phyloP scores from a whole-genome alignment of 2,888 invertebrate genomes.

The Helobdella robusta region DNA sequence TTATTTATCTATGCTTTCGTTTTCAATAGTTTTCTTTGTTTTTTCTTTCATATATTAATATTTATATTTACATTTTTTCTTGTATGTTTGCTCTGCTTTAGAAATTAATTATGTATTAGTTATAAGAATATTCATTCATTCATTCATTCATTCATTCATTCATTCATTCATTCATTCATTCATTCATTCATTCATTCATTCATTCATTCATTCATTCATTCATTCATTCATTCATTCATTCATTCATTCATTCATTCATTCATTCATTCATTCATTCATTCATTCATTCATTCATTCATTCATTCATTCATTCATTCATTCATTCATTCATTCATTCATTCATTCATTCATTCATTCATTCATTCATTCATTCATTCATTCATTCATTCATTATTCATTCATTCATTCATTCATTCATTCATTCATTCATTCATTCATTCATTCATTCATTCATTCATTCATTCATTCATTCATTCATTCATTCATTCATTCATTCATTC shows the following conservation, averaged over 20 bases:
- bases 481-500: conserved; percentile 2
- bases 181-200: conserved; percentile 2
- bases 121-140: conserved; percentile 2
- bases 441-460: conserved; percentile 2
- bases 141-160: conserved; percentile 2
- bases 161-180: conserved; percentile 2
- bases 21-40: background rate
- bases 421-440: conserved; percentile 2
- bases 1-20: background rate
- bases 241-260: conserved; percentile 2
- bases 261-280: conserved; percentile 2
- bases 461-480: conserved; percentile 2
- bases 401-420: conserved; percentile 2
- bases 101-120: no score
- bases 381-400: conserved; percentile 2
- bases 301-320: conserved; percentile 2
- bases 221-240: conserved; percentile 2
- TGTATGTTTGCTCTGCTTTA: no score
- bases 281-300: conserved; percentile 2
- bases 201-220: conserved; percentile 2
- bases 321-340: conserved; percentile 2
- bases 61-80: background rate
- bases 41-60: background rate
- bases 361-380: conserved; percentile 2
- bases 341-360: conserved; percentile 2